Conservation (phyloP, 2,797 vertebrate genomes). For the Siniperca scherzeri region DNA sequence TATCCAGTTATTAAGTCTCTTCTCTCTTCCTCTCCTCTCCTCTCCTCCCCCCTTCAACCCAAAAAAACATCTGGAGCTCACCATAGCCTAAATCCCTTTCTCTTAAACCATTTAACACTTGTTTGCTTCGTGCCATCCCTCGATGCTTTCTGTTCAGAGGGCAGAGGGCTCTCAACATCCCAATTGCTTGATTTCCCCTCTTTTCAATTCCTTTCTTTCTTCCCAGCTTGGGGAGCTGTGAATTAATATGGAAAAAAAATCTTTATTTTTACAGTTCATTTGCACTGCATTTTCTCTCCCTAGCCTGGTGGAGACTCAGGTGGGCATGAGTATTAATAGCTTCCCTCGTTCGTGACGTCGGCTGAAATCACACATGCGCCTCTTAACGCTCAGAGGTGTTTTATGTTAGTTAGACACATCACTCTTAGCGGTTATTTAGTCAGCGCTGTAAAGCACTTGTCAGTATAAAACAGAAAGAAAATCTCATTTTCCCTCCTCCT, state of each 20-base stretch:
- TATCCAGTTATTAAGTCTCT: background rate
- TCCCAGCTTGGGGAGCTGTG: constrained; percentile 29
- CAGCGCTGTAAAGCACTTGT: constrained; percentile 43
- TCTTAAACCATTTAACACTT: constrained; percentile 60
- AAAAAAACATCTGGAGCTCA: constrained; percentile 51
- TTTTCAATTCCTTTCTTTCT: constrained; percentile 27
- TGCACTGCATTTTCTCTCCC: constrained; percentile 61
- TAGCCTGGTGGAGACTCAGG: constrained; percentile 75
- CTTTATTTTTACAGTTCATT: constrained; percentile 70
- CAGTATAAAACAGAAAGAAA: constrained; percentile 19
- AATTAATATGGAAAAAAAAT: constrained; percentile 40
- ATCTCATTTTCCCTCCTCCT: background rate
- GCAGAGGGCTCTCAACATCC: constrained; percentile 29
- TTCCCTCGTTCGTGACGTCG: constrained; percentile 70
- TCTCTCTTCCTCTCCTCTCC: constrained; percentile 15
- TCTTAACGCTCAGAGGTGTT: constrained; percentile 72
- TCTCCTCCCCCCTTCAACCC: constrained; percentile 28
- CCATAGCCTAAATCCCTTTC: constrained; percentile 32
- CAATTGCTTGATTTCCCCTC: constrained; percentile 41
- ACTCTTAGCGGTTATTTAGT: constrained; percentile 54
- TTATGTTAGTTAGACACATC: constrained; percentile 64
- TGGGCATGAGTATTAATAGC: constrained; percentile 80
- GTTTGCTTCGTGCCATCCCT: constrained; percentile 43
- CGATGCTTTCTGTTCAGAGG: constrained; percentile 41
- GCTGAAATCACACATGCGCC: constrained; percentile 74